Evolutionary conservation across 1,140 invertebrate species (phyloP), one percentile per base, ranked within the genome.

Genomic region (Aphelenchoides fujianensis): DNA sequence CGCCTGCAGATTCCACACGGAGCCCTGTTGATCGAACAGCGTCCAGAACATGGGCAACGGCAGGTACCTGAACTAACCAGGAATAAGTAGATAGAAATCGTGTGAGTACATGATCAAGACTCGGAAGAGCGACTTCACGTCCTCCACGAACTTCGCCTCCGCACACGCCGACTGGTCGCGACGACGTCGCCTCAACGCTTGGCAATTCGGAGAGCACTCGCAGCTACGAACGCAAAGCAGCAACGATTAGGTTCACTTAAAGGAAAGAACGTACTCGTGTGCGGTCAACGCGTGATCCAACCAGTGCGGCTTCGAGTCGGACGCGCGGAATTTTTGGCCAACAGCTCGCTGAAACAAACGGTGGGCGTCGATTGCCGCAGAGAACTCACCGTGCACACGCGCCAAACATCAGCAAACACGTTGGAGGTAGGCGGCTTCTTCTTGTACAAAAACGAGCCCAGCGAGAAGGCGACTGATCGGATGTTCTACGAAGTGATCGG

Each of bases 1-100:
- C 23, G 41, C 73, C 73, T 78, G 75, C 62, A 74, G 69, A 19
- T 74, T 37, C 75, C 75, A 78, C 2, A 72, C 41, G 27, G 75
- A 78, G 31, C 73, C 78, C 55, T 87, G 86, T 66, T 88, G 87
- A 69, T 88, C 86, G 78, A 82, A 87, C 0, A 96, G 85, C 0
- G 93, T 90, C 93, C 93, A 95, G 84, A 94, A 96, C 9, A 88
- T 71, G 31, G 86, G 86, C n/a, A 88, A 71, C 5, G 87, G 87
- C 36, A 87, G n/a, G 75, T 86, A 87, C n/a, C n/a, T n/a, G n/a
- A n/a, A n/a, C n/a, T n/a, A n/a, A n/a, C n/a, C n/a, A n/a, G n/a
- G n/a, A n/a, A n/a, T n/a, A n/a, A n/a, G n/a, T n/a, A n/a, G n/a
- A n/a, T n/a, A n/a, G n/a, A n/a, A n/a, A n/a, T n/a, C n/a, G n/a